Evolutionary conservation across 2,113 vertebrate species (phyloP).

Genomic region (Ochotona princeps): DNA sequence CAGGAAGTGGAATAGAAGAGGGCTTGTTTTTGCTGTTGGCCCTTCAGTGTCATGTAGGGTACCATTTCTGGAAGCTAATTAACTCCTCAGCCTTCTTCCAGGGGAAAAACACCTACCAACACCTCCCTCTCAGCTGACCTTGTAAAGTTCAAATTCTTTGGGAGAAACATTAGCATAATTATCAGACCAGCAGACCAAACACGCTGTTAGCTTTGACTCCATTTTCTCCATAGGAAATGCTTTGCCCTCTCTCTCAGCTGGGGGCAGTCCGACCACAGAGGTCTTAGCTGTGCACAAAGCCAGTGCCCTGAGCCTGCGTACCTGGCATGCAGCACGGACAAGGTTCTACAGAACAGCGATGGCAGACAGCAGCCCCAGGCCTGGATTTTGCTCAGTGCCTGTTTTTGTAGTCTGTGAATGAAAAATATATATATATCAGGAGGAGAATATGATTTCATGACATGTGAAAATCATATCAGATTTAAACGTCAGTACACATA

Average conservation of each 20-base stretch:
- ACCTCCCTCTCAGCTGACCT: neutral
- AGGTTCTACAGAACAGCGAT: neutral
- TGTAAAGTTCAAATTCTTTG: neutral
- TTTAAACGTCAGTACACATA: neutral
- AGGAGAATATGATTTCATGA: neutral
- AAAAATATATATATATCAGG: neutral
- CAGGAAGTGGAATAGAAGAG: neutral
- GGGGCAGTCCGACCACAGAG: neutral
- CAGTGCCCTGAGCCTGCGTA: neutral
- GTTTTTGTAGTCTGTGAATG: neutral
- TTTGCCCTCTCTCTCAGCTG: neutral
- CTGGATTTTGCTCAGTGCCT: neutral
- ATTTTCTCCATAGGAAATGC: neutral
- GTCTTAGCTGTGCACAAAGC: neutral
- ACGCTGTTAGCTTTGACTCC: neutral
- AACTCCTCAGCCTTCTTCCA: neutral
- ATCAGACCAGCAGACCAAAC: neutral
- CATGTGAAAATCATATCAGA: neutral
- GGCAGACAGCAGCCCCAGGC: neutral
- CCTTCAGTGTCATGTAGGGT: neutral
- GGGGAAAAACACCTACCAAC: neutral
- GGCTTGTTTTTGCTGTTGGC: neutral
- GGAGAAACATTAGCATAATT: neutral
- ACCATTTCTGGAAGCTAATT: neutral
- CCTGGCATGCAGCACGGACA: accelerated